Evolutionary conservation across 2,113 vertebrate genomes (phyloP).

Genomic region (Oryzias javanicus): DNA sequence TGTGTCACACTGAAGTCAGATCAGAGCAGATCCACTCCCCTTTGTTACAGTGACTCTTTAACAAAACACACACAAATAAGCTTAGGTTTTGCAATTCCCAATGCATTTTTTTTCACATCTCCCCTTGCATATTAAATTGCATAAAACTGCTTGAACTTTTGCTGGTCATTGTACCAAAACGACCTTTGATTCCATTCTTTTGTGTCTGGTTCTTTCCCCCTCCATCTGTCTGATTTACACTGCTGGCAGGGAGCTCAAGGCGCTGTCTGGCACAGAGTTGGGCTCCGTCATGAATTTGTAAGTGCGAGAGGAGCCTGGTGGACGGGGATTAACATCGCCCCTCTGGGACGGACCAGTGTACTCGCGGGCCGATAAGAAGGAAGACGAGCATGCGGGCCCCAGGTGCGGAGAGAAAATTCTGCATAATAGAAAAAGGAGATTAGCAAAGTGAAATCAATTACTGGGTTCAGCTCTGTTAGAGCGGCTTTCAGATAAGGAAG

Average conservation of each 20-base stretch:
- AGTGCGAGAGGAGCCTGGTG: constrained; percentile 22
- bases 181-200: constrained; percentile 14
- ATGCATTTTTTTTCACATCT: neutral
- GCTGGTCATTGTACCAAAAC: neutral
- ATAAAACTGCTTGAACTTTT: neutral
- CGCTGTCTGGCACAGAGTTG: constrained; percentile 43
- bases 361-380: constrained; percentile 38
- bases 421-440: constrained; percentile 51
- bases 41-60: too few species aligned
- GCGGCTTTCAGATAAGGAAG: constrained; percentile 18
- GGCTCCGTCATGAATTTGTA: constrained; percentile 4
- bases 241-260: constrained; percentile 57
- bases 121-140: neutral
- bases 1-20: too few species aligned
- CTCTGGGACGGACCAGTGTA: constrained; percentile 20
- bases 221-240: constrained; percentile 49
- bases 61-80: too few species aligned
- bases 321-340: constrained; percentile 41
- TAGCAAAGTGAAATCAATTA: constrained; percentile 54
- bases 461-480: constrained; percentile 25
- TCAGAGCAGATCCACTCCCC: too few species aligned
- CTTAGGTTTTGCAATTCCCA: too few species aligned
- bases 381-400: constrained; percentile 40
- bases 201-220: constrained; percentile 32
- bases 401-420: constrained; percentile 52